Base-by-base conservation (phyloP, 2,113 vertebrate species). In the Brachypteracias leptosomus region DNA sequence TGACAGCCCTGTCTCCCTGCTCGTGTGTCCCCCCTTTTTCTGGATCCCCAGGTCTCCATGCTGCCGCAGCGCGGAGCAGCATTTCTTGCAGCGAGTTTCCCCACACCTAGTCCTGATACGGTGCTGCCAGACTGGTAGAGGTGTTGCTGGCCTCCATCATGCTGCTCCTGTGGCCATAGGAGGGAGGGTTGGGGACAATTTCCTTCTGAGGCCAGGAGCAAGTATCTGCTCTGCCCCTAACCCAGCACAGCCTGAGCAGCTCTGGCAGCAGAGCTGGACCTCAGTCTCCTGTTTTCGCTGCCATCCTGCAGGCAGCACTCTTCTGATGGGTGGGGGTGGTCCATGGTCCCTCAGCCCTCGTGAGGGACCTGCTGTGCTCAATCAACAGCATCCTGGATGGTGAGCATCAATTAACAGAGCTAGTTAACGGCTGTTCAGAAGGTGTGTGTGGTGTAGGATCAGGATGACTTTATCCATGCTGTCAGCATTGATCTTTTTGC, bases 71-170 rank as follows among this genome's bases (percentile, higher is more conserved):
- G 3, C 16, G 47, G 52, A 71, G 42, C 5, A 2, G n/a, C 12
- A 29, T 42, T 89, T 31, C 59, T 29, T 54, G 15, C 25, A 25
- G 47, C 14, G 6, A 20, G 1, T 76, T 72, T 57, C 46, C 71
- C 29, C 16, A 7, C 3, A 10, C 40, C 49, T 16, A 14, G 13
- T 35, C 21, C 31, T 17, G 0, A 1, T 24, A 19, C 0, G 3
- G 47, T 61, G 19, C 66, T 29, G 13, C 38, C 42, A 19, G 51
- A 19, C 16, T 49, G 22, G n/a, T 3, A 7, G 51, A 67, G 84
- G 0, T 13, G 25, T 55, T 26, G 5, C 61, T 20, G 40, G 18
- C 47, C 36, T 52, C 26, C 5, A 4, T 79, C 4, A 7, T 61
- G 19, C 51, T 66, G 38, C 47, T 44, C 13, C 22, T 82, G 22